phyloP scores from a whole-genome alignment of 2,113 vertebrate species.

The Arizona elegans region DNA sequence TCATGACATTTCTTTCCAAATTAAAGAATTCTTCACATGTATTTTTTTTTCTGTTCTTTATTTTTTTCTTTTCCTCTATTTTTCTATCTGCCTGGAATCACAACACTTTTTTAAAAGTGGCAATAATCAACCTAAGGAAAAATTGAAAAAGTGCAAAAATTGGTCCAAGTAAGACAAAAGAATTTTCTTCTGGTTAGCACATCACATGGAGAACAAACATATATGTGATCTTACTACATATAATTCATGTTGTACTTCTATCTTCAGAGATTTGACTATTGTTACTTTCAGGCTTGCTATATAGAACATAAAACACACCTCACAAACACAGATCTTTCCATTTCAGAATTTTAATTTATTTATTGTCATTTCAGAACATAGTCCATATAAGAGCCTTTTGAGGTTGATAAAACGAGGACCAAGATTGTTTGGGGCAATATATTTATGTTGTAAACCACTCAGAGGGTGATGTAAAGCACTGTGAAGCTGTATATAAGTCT shows the following conservation, averaged over 20 bases:
- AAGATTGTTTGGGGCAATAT: neutral
- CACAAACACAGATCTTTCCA: neutral
- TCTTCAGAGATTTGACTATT: neutral
- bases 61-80: neutral
- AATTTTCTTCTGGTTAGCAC: neutral
- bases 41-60: neutral
- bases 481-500: no score
- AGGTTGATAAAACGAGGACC: neutral
- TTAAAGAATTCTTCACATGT: neutral
- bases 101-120: neutral
- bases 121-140: neutral
- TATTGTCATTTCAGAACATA: neutral
- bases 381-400: neutral
- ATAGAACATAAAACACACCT: neutral
- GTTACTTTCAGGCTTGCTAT: neutral
- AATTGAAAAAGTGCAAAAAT: neutral
- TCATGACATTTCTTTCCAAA: neutral
- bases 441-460: neutral
- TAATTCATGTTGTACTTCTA: neutral
- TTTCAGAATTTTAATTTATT: neutral
- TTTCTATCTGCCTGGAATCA: neutral
- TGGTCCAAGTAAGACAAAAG: neutral
- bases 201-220: neutral
- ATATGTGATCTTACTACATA: neutral
- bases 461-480: neutral